These are phyloP conservation scores for Microctonus hyperodae DNA, from an alignment of 2,888 invertebrate species.

Conservation along the genomic window DNA sequence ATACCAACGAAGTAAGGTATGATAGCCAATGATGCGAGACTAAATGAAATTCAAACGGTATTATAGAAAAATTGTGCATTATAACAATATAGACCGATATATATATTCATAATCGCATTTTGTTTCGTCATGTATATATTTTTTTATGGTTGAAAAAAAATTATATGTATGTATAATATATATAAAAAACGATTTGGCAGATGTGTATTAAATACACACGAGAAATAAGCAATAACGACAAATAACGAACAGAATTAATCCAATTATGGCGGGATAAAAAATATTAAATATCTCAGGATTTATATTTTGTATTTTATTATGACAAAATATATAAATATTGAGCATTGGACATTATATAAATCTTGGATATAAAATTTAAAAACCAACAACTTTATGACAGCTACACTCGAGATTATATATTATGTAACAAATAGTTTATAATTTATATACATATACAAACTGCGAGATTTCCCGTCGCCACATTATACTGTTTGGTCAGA, in stretches of 20 bases:
- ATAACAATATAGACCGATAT: neutral
- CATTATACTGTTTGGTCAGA: conserved; percentile 54
- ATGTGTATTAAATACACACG: neutral
- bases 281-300: neutral
- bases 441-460: conserved; percentile 37
- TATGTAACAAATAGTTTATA: neutral
- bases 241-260: neutral
- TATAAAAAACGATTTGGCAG: neutral
- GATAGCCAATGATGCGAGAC: conserved; percentile 7
- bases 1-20: neutral
- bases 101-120: neutral
- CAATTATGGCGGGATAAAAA: neutral
- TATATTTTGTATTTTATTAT: conserved; percentile 36
- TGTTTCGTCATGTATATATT: neutral
- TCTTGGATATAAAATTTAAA: conserved; percentile 22
- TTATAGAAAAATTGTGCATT: neutral
- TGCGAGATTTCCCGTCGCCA: conserved; percentile 49
- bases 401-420: conserved; percentile 29
- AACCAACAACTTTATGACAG: conserved; percentile 38
- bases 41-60: conserved; percentile 2
- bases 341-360: conserved; percentile 22
- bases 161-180: too few relatives aligned
- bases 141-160: neutral
- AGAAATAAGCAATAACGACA: neutral
- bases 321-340: conserved; percentile 43